phyloP scores from a whole-genome alignment of 2,797 vertebrate species.

The Acanthopagrus latus region DNA sequence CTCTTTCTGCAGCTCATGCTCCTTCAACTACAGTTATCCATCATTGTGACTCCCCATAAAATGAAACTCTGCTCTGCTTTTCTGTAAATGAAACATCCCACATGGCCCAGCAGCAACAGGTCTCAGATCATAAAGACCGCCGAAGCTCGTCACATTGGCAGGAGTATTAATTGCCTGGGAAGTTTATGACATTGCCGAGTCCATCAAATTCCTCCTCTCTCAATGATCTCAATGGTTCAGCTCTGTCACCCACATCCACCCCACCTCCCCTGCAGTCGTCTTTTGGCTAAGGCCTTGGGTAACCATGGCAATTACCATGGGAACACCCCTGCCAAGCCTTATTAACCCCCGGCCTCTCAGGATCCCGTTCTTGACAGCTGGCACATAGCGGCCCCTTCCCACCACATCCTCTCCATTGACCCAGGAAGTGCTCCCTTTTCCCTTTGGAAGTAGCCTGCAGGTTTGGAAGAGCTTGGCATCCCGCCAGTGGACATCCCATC shows the following conservation, averaged over 20 bases:
- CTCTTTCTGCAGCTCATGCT: constrained; percentile 33
- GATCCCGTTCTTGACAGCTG: constrained; percentile 71
- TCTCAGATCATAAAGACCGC: constrained; percentile 46
- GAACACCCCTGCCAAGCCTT: constrained; percentile 67
- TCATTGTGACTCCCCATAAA: constrained; percentile 54
- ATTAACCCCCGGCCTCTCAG: constrained; percentile 68
- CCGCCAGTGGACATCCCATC: constrained; percentile 32
- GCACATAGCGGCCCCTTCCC: constrained; percentile 46
- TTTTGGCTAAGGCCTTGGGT: constrained; percentile 56
- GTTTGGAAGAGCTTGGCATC: constrained; percentile 48
- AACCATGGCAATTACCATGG: constrained; percentile 66
- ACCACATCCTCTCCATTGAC: constrained; percentile 61
- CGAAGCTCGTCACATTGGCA: constrained; percentile 25
- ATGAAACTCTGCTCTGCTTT: constrained; percentile 39
- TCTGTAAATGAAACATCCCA: constrained; percentile 61
- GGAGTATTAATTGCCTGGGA: constrained; percentile 59
- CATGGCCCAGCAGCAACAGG: constrained; percentile 42
- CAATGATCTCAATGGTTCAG: constrained; percentile 19
- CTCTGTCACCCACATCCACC: constrained; percentile 28
- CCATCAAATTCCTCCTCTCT: constrained; percentile 24
- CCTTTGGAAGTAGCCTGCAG: constrained; percentile 40
- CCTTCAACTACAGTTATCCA: constrained; percentile 35
- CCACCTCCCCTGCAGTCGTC: constrained; percentile 33
- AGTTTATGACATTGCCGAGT: constrained; percentile 53
- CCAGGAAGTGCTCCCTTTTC: constrained; percentile 55